Conservation (phyloP, 2,888 invertebrate species). For the Colletes collaris region DNA sequence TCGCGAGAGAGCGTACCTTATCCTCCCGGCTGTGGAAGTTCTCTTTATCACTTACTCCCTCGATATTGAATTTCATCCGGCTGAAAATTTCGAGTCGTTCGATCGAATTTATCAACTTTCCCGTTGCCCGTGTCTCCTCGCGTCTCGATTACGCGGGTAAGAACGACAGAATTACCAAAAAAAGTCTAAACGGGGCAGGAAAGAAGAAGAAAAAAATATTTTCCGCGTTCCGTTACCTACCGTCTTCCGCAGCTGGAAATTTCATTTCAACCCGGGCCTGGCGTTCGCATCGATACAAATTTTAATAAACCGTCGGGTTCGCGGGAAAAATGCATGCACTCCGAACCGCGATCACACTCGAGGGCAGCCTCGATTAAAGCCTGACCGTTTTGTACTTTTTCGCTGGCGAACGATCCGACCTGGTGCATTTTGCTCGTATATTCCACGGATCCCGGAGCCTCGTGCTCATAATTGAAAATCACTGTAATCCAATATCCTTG, state of each 20-base stretch:
- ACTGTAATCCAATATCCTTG: slow-evolving; percentile 71
- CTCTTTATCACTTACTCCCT: slow-evolving; percentile 32
- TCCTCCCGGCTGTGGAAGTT: slow-evolving; percentile 21
- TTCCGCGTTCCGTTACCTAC: background rate
- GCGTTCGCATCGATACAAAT: slow-evolving; percentile 29
- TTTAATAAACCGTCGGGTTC: slow-evolving; percentile 43
- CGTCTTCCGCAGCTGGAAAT: slow-evolving; percentile 25
- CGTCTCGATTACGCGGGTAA: background rate
- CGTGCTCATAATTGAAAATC: slow-evolving; percentile 77
- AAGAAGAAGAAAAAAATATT: background rate
- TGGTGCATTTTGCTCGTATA: slow-evolving; percentile 22
- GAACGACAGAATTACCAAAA: background rate
- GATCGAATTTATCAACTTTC: slow-evolving; percentile 43
- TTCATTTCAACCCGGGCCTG: slow-evolving; percentile 23
- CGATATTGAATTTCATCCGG: slow-evolving; percentile 41
- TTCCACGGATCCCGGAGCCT: slow-evolving; percentile 4
- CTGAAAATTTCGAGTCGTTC: slow-evolving; percentile 1
- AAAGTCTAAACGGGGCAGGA: background rate
- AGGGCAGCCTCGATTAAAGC: slow-evolving; percentile 40
- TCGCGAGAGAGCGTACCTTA: slow-evolving; percentile 52
- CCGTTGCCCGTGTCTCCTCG: slow-evolving; percentile 2
- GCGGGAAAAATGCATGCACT: slow-evolving; percentile 18
- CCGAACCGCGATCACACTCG: slow-evolving; percentile 27
- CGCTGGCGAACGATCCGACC: background rate
- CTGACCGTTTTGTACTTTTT: slow-evolving; percentile 3